Evolutionary conservation across 2,888 invertebrate species (phyloP).

Genomic region (Marronus borbonicus): DNA sequence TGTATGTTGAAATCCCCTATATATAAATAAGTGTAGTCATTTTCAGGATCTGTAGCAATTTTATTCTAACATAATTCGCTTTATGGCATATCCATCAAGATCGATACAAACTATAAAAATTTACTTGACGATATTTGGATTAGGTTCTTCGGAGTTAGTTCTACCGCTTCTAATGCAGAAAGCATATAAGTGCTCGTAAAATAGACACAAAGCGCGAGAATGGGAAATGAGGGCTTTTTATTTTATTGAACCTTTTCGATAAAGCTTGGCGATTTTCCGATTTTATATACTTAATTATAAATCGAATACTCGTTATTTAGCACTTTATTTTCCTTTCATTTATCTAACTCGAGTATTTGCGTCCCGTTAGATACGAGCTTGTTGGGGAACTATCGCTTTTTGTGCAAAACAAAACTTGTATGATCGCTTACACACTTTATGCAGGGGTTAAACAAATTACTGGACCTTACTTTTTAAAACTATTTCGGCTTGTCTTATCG

Average conservation of each 20-base stretch:
- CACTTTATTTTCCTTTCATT: too few relatives aligned
- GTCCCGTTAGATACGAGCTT: too few relatives aligned
- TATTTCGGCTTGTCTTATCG: conserved; percentile 2
- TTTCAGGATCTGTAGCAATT: not conserved
- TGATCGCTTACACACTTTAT: not conserved
- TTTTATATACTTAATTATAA: conserved; percentile 18
- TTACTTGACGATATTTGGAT: conserved; percentile 27
- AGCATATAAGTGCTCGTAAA: conserved; percentile 21
- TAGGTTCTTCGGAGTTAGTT: conserved; percentile 22
- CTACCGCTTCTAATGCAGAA: conserved; percentile 26
- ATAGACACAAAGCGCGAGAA: conserved; percentile 11
- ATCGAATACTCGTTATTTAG: not conserved
- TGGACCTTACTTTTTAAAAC: not conserved
- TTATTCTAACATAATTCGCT: conserved; percentile 1
- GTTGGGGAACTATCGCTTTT: too few relatives aligned
- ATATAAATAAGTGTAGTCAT: too few relatives aligned
- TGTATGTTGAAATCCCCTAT: too few relatives aligned
- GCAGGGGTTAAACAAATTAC: not conserved
- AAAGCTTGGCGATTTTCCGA: not conserved
- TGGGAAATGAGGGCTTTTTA: conserved; percentile 24
- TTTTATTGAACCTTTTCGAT: conserved; percentile 22
- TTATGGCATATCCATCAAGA: not conserved
- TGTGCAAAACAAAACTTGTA: too few relatives aligned
- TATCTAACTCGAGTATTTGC: too few relatives aligned
- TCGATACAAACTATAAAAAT: conserved; percentile 17